A percentile compares a stretch with the other conserved stretches of the same genome.
These are phyloP conservation scores for Papilio aristodemus DNA, from an alignment of 1,140 invertebrate species.

Conservation along the genomic window DNA sequence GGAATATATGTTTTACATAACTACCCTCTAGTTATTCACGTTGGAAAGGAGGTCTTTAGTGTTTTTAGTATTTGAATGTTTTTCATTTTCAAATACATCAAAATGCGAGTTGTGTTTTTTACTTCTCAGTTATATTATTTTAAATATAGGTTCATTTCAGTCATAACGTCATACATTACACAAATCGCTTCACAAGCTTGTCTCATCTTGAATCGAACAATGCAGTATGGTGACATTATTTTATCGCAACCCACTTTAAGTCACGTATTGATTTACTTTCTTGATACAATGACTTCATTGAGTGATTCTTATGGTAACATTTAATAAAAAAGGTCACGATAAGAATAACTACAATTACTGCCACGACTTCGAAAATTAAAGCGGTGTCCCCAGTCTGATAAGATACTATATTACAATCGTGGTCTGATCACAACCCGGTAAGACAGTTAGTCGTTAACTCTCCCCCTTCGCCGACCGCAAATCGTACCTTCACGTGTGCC, in stretches of 20 bases:
- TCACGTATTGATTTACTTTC: slow-evolving; percentile 1
- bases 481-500: slow-evolving; percentile 45
- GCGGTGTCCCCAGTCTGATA: background rate
- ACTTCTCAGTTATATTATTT: no score
- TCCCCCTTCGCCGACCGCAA: slow-evolving; percentile 44
- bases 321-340: no score
- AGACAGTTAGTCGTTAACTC: slow-evolving; percentile 24
- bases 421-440: slow-evolving; percentile 3
- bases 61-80: no score
- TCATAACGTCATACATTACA: background rate
- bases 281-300: background rate
- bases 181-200: slow-evolving; percentile 4
- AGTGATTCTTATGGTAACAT: no score
- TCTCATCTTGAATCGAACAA: background rate
- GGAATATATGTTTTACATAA: no score
- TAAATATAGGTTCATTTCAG: no score
- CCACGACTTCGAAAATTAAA: background rate
- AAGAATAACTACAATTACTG: no score
- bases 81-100: no score
- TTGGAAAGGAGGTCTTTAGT: no score
- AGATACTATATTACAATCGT: background rate
- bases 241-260: background rate
- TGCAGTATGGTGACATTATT: slow-evolving; percentile 15
- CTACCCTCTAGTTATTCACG: no score
- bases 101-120: no score